phyloP scores from a whole-genome alignment of 1,140 invertebrate species.

The Ips typographus region DNA sequence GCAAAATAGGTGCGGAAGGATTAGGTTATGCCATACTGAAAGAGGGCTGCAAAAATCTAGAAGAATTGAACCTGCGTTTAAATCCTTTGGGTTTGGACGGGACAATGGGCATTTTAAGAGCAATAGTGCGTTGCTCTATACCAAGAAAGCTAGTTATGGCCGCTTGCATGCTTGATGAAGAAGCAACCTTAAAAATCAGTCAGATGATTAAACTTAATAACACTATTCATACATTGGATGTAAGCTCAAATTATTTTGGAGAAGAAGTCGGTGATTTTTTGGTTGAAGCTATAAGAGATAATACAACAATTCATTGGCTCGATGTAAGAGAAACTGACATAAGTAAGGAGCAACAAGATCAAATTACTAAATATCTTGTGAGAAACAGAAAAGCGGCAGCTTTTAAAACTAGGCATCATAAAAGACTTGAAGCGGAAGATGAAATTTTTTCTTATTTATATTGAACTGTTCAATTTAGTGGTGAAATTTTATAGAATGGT shows the following conservation, averaged over 20 bases:
- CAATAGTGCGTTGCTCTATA: slow-evolving; percentile 45
- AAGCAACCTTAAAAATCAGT: slow-evolving; percentile 43
- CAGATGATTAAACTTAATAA: slow-evolving; percentile 47
- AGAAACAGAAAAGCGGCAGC: no score
- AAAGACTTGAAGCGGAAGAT: no score
- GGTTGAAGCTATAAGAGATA: not conserved
- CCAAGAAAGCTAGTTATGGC: slow-evolving; percentile 44
- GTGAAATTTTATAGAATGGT: no score
- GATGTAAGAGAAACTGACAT: slow-evolving; percentile 46
- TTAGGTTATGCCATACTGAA: slow-evolving; percentile 27
- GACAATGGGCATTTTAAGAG: slow-evolving; percentile 46
- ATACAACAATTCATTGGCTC: slow-evolving; percentile 38
- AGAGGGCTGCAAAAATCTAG: not conserved
- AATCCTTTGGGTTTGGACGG: slow-evolving; percentile 50
- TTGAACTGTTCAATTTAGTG: no score
- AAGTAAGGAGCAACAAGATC: not conserved
- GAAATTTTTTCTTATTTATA: no score
- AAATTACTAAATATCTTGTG: no score
- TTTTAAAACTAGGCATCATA: no score
- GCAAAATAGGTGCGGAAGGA: slow-evolving; percentile 41
- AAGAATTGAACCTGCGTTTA: slow-evolving; percentile 46
- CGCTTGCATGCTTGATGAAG: slow-evolving; percentile 45
- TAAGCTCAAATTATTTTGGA: slow-evolving; percentile 50
- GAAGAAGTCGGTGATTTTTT: slow-evolving; percentile 44
- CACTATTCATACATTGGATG: slow-evolving; percentile 45